Percentiles rank a stretch among this genome's conserved stretches.
These are phyloP conservation scores for Helicorthomorpha holstii DNA, from an alignment of 1,140 invertebrate genomes.

Conservation along the genomic window DNA sequence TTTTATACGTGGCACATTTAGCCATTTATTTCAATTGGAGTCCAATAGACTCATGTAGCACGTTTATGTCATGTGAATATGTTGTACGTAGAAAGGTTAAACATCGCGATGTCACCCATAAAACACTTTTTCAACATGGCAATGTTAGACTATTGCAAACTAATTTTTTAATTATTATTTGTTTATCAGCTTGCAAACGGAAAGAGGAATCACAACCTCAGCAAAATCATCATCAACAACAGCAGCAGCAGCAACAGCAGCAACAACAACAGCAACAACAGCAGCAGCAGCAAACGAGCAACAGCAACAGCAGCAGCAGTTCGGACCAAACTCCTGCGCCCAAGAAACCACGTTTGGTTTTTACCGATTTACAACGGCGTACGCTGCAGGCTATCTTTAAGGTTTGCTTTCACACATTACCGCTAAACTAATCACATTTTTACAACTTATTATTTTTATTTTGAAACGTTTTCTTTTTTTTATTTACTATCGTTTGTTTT, in stretches of 20 bases:
- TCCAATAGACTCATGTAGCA: too few relatives aligned
- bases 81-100: too few relatives aligned
- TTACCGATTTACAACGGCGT: conserved; percentile 98
- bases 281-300: too few relatives aligned
- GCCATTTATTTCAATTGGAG: too few relatives aligned
- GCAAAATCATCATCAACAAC: conserved; percentile 9
- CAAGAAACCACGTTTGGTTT: conserved; percentile 99
- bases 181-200: conserved; percentile 77
- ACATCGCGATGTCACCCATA: too few relatives aligned
- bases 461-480: neutral
- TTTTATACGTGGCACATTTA: too few relatives aligned
- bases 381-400: conserved; percentile 99
- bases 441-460: too few relatives aligned
- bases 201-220: conserved; percentile 67
- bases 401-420: too few relatives aligned
- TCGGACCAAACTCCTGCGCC: conserved; percentile 58
- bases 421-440: too few relatives aligned
- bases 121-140: too few relatives aligned
- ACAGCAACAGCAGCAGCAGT: too few relatives aligned
- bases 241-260: conserved; percentile 11
- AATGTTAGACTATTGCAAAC: neutral
- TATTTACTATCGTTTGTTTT: neutral
- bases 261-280: conserved; percentile 11
- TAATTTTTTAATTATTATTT: conserved; percentile 9
- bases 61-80: too few relatives aligned